phyloP scores from a whole-genome alignment of 1,140 invertebrate genomes.

The Saccostrea glomerata region DNA sequence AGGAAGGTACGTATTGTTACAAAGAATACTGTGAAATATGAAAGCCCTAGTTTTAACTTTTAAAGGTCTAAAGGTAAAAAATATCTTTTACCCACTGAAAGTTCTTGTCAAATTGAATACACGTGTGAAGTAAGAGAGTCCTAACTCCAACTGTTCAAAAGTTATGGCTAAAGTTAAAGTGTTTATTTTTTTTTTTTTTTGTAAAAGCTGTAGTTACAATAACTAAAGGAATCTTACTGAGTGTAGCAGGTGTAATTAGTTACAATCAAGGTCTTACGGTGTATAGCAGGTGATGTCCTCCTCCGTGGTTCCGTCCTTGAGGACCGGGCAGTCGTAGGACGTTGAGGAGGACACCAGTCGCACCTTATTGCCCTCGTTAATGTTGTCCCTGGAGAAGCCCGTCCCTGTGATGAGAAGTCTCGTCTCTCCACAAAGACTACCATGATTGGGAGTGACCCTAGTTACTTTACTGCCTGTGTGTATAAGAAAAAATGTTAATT shows the following conservation, averaged over 20 bases:
- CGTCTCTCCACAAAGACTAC: conserved; percentile 51
- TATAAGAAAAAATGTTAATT: background rate
- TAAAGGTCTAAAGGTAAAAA: no score
- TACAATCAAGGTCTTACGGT: no score
- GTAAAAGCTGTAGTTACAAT: no score
- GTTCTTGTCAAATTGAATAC: no score
- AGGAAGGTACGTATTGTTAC: no score
- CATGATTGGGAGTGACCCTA: conserved; percentile 30
- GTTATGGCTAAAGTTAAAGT: no score
- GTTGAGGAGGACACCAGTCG: conserved; percentile 40
- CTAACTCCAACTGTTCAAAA: no score
- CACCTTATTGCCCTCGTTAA: conserved; percentile 45
- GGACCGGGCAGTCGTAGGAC: conserved; percentile 47
- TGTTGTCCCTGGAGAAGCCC: conserved; percentile 44
- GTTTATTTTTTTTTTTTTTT: no score
- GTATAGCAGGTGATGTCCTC: conserved; percentile 51
- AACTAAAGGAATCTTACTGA: background rate
- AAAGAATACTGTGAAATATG: no score
- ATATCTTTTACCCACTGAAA: no score
- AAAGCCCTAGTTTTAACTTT: no score
- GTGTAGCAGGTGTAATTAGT: conserved; percentile 53
- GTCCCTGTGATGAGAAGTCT: conserved; percentile 38
- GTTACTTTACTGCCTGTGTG: background rate
- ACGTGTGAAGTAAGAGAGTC: no score
- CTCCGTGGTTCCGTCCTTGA: conserved; percentile 52